These are phyloP conservation scores for Papilio dardanus DNA, from an alignment of 1,140 invertebrate species.

Conservation along the genomic window DNA sequence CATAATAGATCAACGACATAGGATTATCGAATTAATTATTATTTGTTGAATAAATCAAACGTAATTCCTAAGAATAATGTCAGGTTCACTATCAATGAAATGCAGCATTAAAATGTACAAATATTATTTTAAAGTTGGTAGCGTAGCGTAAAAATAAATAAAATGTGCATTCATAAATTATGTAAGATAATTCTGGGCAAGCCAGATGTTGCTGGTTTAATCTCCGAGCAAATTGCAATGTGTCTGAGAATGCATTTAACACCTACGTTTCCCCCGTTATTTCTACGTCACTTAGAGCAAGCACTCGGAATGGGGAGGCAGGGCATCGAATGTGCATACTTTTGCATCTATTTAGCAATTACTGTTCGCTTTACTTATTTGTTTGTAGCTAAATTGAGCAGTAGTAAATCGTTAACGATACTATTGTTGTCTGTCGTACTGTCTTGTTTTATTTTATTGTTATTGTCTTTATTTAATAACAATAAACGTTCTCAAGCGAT, in stretches of 20 bases:
- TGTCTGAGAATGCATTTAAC: constrained; percentile 39
- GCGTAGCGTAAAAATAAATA: not conserved
- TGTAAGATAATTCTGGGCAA: constrained; percentile 28
- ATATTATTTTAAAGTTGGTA: not conserved
- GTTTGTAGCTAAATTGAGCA: constrained; percentile 11
- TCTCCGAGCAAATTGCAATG: constrained; percentile 38
- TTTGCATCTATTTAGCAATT: constrained; percentile 29
- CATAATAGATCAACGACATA: too few relatives aligned
- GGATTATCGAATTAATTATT: too few relatives aligned
- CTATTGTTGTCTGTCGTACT: constrained; percentile 10
- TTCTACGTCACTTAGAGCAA: constrained; percentile 32
- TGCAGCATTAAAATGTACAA: not conserved
- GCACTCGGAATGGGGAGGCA: constrained; percentile 17
- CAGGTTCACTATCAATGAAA: not conserved
- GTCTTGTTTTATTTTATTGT: constrained; percentile 4
- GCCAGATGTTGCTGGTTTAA: constrained; percentile 38
- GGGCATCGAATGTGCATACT: constrained; percentile 27
- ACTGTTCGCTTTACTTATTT: constrained; percentile 2
- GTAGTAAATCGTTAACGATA: not conserved
- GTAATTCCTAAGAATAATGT: not conserved
- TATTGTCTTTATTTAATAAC: constrained; percentile 6
- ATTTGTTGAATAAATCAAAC: not conserved
- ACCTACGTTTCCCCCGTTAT: constrained; percentile 37
- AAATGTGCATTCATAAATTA: constrained; percentile 28
- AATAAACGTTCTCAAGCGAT: not conserved